phyloP scores from a whole-genome alignment of 2,888 invertebrate genomes.

The Eilema sororculum region DNA sequence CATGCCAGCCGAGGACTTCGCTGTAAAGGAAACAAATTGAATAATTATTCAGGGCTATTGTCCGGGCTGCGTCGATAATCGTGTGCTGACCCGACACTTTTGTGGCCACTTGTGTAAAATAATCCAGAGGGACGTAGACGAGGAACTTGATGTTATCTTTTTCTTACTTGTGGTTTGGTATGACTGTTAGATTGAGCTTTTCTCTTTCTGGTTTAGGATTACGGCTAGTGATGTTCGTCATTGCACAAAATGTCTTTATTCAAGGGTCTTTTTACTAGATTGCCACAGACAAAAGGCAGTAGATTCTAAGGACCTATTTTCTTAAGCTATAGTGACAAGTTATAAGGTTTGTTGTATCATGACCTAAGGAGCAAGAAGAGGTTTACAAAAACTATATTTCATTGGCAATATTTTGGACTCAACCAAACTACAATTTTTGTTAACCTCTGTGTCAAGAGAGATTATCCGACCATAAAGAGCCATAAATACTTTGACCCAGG shows the following conservation, averaged over 20 bases:
- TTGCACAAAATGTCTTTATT: constrained; percentile 4
- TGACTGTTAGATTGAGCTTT: not conserved
- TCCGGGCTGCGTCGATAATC: constrained; percentile 70
- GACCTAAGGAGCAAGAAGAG: not conserved
- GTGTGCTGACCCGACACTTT: constrained; percentile 67
- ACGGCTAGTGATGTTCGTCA: not conserved
- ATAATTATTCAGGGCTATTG: constrained; percentile 76
- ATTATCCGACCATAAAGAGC: not conserved
- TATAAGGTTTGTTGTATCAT: not conserved
- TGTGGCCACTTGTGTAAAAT: constrained; percentile 62
- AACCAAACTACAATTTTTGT: too few species aligned
- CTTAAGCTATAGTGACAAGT: not conserved
- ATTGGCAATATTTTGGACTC: not conserved
- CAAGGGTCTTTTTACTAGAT: not conserved
- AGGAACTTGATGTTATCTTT: constrained; percentile 46
- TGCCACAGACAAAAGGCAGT: not conserved
- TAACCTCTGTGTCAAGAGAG: too few species aligned
- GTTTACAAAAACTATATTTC: not conserved
- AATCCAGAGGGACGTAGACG: constrained; percentile 47
- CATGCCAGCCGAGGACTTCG: constrained; percentile 35
- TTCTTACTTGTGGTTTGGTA: not conserved
- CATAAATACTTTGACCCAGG: not conserved
- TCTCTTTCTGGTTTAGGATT: not conserved
- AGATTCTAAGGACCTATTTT: not conserved
- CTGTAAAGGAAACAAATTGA: constrained; percentile 75